Percentiles rank a stretch among this genome's conserved stretches.
Evolutionary conservation across 2,888 invertebrate genomes (phyloP).

Genomic region (Apamea sordens): DNA sequence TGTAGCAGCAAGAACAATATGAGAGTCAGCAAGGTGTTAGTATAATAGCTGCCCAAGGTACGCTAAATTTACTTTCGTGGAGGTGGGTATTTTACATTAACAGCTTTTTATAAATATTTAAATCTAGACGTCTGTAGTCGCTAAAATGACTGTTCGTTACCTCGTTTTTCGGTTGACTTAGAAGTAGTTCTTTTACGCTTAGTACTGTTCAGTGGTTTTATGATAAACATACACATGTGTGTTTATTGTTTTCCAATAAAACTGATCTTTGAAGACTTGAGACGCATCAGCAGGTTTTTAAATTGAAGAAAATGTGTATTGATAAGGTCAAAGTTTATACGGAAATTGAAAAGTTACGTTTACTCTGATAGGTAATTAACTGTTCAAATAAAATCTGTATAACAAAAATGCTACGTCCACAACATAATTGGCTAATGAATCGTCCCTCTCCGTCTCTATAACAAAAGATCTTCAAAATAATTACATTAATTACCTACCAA

Average conservation of each 20-base stretch:
- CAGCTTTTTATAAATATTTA: background rate
- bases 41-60: background rate
- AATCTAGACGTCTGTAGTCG: background rate
- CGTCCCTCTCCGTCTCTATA: background rate
- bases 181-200: constrained; percentile 21
- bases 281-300: constrained; percentile 1
- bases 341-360: constrained; percentile 9
- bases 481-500: background rate
- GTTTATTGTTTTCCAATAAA: constrained; percentile 51
- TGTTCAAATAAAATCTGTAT: background rate
- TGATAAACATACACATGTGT: background rate
- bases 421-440: background rate
- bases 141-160: no score
- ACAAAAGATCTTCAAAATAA: background rate
- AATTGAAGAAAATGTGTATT: constrained; percentile 16
- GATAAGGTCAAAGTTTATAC: constrained; percentile 2
- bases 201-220: background rate
- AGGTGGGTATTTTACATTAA: background rate
- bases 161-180: background rate
- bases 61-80: no score
- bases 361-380: no score
- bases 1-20: background rate
- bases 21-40: background rate
- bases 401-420: background rate
- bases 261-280: constrained; percentile 10